Conservation (phyloP, 2,888 invertebrate species). For the Diplazon laetatorius region DNA sequence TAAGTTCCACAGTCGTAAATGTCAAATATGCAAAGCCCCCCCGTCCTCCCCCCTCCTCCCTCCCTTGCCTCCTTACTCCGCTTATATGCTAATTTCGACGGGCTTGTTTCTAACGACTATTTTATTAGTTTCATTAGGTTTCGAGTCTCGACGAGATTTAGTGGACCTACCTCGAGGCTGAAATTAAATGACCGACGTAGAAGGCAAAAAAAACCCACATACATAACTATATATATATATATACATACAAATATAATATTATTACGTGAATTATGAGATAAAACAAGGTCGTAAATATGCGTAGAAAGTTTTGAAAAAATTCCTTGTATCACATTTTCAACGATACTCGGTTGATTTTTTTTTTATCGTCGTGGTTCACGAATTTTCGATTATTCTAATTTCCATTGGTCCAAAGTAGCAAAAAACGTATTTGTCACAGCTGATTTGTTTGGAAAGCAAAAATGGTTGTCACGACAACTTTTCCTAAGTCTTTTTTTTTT, state of each 20-base stretch:
- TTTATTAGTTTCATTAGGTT: conserved; percentile 63
- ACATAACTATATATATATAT: too few relatives aligned
- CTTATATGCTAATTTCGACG: conserved; percentile 62
- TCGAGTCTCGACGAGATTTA: conserved; percentile 51
- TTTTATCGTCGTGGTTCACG: neutral
- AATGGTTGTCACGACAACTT: too few relatives aligned
- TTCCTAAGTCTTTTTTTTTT: too few relatives aligned
- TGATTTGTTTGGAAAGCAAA: too few relatives aligned
- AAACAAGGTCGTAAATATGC: neutral
- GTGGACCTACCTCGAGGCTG: conserved; percentile 24
- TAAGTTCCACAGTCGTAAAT: conserved; percentile 63
- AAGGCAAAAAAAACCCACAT: too few relatives aligned
- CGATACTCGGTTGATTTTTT: too few relatives aligned
- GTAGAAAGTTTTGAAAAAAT: neutral
- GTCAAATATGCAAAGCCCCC: conserved; percentile 60
- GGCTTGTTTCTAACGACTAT: conserved; percentile 62
- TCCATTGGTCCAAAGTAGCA: too few relatives aligned
- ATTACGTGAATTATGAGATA: neutral
- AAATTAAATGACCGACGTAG: conserved; percentile 47
- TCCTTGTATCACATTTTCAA: neutral
- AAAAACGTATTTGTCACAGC: too few relatives aligned
- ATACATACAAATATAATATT: neutral
- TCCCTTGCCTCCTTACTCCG: conserved; percentile 39
- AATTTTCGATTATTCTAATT: too few relatives aligned
- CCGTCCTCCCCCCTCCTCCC: conserved; percentile 42